Evolutionary conservation across 2,113 vertebrate species (phyloP).

Genomic region (Stegostoma tigrinum): DNA sequence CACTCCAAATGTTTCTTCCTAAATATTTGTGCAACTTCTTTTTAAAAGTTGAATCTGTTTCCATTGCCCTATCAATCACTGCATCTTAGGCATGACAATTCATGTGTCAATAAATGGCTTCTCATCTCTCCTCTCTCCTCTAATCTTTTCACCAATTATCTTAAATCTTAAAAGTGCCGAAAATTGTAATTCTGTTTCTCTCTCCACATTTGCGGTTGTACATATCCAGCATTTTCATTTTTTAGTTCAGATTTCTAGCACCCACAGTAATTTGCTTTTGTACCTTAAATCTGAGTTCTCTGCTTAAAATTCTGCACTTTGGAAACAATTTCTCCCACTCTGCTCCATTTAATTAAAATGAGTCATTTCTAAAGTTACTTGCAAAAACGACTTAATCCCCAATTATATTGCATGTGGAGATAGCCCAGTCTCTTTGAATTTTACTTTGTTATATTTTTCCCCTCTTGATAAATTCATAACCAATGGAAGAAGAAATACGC

Average conservation of each 20-base stretch:
- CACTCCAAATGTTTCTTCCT: not conserved
- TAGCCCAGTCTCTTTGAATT: not conserved
- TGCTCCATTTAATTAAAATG: not conserved
- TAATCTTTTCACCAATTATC: not conserved
- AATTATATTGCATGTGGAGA: not conserved
- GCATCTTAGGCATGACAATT: not conserved
- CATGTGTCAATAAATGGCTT: not conserved
- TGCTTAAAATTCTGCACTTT: not conserved
- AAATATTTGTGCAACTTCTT: not conserved
- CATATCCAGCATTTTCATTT: too few relatives aligned
- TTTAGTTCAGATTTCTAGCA: too few relatives aligned
- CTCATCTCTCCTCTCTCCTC: not conserved
- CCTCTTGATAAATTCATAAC: too few relatives aligned
- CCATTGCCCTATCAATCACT: not conserved
- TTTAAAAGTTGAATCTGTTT: not conserved
- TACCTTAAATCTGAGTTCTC: not conserved
- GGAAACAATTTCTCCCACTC: not conserved
- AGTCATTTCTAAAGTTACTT: not conserved
- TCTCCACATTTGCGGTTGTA: too few relatives aligned
- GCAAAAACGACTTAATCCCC: not conserved
- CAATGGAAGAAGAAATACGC: too few relatives aligned
- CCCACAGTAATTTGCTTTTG: too few relatives aligned
- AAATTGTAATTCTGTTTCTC: too few relatives aligned
- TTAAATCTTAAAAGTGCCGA: not conserved
- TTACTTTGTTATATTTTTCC: not conserved